A percentile compares a stretch with the other conserved stretches of the same genome.
phyloP scores from a whole-genome alignment of 2,797 vertebrate species.

The Sciurus vulgaris region DNA sequence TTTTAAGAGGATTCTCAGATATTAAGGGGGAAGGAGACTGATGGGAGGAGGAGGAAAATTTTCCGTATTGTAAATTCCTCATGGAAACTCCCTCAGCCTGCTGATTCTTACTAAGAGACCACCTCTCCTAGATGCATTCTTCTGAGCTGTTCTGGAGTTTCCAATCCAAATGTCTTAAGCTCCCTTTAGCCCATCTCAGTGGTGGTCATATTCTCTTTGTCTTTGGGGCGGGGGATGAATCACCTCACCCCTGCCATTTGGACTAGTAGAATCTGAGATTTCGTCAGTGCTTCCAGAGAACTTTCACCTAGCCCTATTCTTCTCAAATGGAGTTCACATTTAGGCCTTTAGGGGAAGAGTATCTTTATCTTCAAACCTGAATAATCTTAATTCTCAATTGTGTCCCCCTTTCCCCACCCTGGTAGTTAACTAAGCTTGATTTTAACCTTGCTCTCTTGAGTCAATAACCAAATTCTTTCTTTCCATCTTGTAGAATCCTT shows the following conservation, averaged over 20 bases:
- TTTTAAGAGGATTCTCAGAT: background rate
- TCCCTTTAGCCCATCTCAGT: accelerated
- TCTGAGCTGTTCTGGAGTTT: background rate
- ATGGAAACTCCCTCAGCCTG: background rate
- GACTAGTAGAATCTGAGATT: background rate
- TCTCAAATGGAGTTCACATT: background rate
- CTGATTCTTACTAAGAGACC: background rate
- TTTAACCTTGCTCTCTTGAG: background rate
- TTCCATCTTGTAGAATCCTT: background rate
- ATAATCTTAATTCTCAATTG: background rate
- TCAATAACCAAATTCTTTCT: background rate
- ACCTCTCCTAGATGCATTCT: background rate
- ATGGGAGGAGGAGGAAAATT: background rate
- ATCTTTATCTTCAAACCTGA: background rate
- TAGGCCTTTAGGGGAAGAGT: background rate
- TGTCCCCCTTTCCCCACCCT: background rate
- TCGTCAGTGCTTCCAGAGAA: background rate
- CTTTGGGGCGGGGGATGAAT: accelerated
- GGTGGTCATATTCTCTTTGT: background rate
- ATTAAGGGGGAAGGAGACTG: background rate
- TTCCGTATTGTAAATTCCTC: background rate
- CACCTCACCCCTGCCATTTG: background rate
- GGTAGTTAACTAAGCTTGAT: background rate
- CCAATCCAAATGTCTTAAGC: background rate
- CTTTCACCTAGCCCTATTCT: background rate